Conservation (phyloP, 2,888 invertebrate species). For the Apotomis capreana region DNA sequence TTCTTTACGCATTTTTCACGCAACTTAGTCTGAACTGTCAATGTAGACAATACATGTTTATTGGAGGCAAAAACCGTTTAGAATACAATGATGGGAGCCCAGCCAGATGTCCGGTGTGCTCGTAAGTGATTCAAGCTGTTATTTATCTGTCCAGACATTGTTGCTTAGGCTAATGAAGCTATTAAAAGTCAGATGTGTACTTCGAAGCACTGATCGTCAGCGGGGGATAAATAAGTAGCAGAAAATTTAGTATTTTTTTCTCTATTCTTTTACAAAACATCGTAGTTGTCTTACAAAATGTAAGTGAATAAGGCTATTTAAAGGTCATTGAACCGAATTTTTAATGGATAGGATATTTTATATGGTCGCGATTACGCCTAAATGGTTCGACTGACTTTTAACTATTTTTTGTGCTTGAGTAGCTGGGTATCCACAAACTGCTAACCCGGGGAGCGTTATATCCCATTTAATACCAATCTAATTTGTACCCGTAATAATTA, state of each 20-base stretch:
- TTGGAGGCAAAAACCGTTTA: conserved; percentile 18
- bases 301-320: no score
- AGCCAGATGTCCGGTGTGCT: conserved; percentile 18
- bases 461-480: no score
- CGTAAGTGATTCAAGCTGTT: conserved; percentile 18
- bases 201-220: neutral
- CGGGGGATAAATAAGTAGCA: neutral
- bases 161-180: conserved; percentile 23
- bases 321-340: no score
- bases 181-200: conserved; percentile 15
- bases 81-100: conserved; percentile 26
- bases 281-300: no score
- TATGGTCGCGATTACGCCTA: no score
- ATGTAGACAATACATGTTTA: conserved; percentile 29
- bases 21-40: conserved; percentile 22
- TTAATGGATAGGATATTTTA: no score
- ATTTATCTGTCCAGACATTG: conserved; percentile 16
- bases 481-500: no score
- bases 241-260: neutral
- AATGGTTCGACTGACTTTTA: no score
- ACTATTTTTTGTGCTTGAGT: no score
- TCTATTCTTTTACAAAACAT: no score
- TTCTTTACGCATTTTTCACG: conserved; percentile 9
- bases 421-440: no score
- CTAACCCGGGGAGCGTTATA: no score